These are phyloP conservation scores for Pseudopleuronectes americanus DNA, from an alignment of 2,797 vertebrate species.

Conservation along the genomic window DNA sequence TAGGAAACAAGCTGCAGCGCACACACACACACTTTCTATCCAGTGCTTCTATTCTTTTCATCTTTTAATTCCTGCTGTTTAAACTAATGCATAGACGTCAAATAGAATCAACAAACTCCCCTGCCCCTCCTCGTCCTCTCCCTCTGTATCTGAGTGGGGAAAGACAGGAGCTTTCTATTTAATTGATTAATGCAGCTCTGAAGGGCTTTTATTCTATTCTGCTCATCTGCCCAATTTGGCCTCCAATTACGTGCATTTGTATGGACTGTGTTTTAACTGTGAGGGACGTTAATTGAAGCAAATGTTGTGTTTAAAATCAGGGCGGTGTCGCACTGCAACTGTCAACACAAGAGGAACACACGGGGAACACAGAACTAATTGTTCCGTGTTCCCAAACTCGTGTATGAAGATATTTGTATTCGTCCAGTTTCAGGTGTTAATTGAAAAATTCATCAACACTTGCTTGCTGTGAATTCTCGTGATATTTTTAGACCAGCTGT, in stretches of 20 bases:
- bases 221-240: slow-evolving; percentile 39
- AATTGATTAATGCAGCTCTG: slow-evolving; percentile 41
- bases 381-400: too few relatives aligned
- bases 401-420: too few relatives aligned
- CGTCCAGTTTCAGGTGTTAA: too few relatives aligned
- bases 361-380: too few relatives aligned
- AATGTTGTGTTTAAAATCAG: neutral
- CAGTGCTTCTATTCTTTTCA: neutral
- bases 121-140: too few relatives aligned
- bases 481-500: too few relatives aligned
- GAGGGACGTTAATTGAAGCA: slow-evolving; percentile 36
- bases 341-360: neutral
- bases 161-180: slow-evolving; percentile 46
- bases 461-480: too few relatives aligned
- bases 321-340: neutral
- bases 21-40: too few relatives aligned
- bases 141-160: neutral
- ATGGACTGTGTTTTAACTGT: slow-evolving; percentile 2
- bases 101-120: too few relatives aligned
- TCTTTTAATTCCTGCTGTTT: neutral
- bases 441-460: too few relatives aligned
- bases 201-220: slow-evolving; percentile 37
- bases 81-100: neutral
- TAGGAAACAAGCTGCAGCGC: too few relatives aligned
- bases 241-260: slow-evolving; percentile 34